Base-by-base conservation (phyloP, 2,797 vertebrate species). In the Eulemur coronatus region DNA sequence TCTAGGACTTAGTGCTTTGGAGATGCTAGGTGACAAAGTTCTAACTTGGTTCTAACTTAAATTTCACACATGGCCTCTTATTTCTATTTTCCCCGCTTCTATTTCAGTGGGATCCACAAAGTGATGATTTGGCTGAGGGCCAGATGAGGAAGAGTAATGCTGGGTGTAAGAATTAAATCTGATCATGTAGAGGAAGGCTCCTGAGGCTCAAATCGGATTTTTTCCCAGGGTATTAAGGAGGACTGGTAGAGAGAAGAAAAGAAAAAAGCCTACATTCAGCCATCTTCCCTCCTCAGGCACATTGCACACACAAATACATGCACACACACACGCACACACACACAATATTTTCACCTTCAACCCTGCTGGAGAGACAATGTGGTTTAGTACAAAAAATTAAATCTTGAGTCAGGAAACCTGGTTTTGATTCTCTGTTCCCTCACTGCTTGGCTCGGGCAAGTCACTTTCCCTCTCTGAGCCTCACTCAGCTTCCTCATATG, bases 391-490 rank as follows among this genome's bases (percentile, higher is more conserved):
- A 90, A 95, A 90, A 85, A 46, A 92, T 55, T 50, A 79, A 61
- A 79, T 63, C 41, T 80, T 61, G 30, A 95, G 75, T 89, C 69
- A 85, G 55, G 80, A 97, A 96, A 81, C 63, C 55, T 94, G 48
- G 38, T 81, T 95, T 87, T 82, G 50, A 96, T 52, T 92, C 50
- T 92, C 73, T 70, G 46, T 73, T 89, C 52, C 43, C 75, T 82
- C 46, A 46, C 48, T 69, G 13, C 43, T 91, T 85, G 69, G 75
- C 75, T 52, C 3, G 26, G 75, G 48, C 35, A 75, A 95, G 84
- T 96, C 79, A 81, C 52, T 96, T 82, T 96, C 46, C 75, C 50
- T 69, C 63, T 88, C 80, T 84, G 87, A 89, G 84, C 52, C 17
- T 94, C 46, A 65, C 17, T 94, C 46, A 65, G 15, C 92, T 94